Base-by-base conservation (phyloP, 2,113 vertebrate species). In the Atractosteus spatula region DNA sequence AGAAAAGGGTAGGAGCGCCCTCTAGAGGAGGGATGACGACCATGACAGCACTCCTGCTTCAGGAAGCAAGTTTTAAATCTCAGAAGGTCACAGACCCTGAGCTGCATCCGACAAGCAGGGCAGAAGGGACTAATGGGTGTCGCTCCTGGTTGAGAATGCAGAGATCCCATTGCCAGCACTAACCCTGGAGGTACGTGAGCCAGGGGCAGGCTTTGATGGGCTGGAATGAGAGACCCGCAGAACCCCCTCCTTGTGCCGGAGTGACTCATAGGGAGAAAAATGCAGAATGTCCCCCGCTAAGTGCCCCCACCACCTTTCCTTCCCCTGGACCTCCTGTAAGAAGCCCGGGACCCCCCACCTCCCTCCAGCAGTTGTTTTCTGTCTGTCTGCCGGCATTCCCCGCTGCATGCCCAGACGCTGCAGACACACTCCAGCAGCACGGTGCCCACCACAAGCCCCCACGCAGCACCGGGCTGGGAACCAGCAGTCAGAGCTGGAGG, bases 341-440 rank as follows among this genome's bases (percentile, higher is more conserved):
- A 59, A 11, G 56, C 56, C 56, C 13, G 56, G 56, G 13, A 4
- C 13, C 56, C 56, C n/a, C 56, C 47, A 10, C n/a, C 56, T 12
- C 2, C 56, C 56, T 59, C 56, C 56, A 59, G 11, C 56, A 4
- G 7, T 59, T 59, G 56, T 59, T 59, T 59, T 59, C 56, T 59
- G 56, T 59, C 56, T 59, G 56, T 59, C 56, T 59, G 56, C 56
- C 13, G 56, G 56, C 56, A 13, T 59, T 59, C 56, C 56, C 56
- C 13, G 3, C 56, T 13, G 56, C 56, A 8, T 8, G 3, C 12
- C 56, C 56, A 59, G 56, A 59, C 56, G 13, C 56, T 8, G 56
- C 56, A 59, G 13, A 59, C 56, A 59, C 56, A 29, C 29, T 29
- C 29, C 29, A 2, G 29, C 29, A 29, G 29, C 29, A 29, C 29